These are phyloP conservation scores for Hyphantria cunea DNA, from an alignment of 1,140 invertebrate genomes.

Conservation along the genomic window DNA sequence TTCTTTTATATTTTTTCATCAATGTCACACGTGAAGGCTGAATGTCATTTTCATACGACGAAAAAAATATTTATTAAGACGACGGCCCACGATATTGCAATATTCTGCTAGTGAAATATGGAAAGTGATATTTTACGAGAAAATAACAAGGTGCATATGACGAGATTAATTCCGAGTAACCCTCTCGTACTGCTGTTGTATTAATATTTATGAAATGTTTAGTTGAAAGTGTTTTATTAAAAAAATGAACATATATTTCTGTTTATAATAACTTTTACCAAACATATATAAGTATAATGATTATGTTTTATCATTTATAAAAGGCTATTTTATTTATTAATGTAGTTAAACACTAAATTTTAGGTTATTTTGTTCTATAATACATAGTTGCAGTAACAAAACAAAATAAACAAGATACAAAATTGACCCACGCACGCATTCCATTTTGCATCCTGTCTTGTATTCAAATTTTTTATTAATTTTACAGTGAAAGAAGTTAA, in stretches of 20 bases:
- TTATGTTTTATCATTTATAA: too few species aligned
- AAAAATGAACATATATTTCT: not conserved
- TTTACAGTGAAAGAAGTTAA: too few species aligned
- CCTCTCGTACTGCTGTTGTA: not conserved
- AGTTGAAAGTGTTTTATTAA: slow-evolving; percentile 17
- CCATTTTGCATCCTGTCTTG: too few species aligned
- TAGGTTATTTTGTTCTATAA: too few species aligned
- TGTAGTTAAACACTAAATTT: too few species aligned
- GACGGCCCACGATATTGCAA: slow-evolving; percentile 74
- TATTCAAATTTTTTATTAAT: too few species aligned
- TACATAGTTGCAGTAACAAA: too few species aligned
- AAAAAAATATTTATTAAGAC: slow-evolving; percentile 80
- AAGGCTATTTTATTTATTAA: too few species aligned
- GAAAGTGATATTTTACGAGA: slow-evolving; percentile 80
- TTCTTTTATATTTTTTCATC: slow-evolving; percentile 81
- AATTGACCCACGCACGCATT: too few species aligned
- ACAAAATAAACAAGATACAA: too few species aligned
- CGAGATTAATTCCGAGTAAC: slow-evolving; percentile 62
- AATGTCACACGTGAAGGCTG: slow-evolving; percentile 79
- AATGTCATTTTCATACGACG: slow-evolving; percentile 79
- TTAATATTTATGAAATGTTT: slow-evolving; percentile 21
- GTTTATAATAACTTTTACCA: too few species aligned
- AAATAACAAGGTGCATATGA: slow-evolving; percentile 74
- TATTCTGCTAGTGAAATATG: slow-evolving; percentile 80
- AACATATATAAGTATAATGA: too few species aligned